phyloP scores from a whole-genome alignment of 2,113 vertebrate species.

The Silurus meridionalis region DNA sequence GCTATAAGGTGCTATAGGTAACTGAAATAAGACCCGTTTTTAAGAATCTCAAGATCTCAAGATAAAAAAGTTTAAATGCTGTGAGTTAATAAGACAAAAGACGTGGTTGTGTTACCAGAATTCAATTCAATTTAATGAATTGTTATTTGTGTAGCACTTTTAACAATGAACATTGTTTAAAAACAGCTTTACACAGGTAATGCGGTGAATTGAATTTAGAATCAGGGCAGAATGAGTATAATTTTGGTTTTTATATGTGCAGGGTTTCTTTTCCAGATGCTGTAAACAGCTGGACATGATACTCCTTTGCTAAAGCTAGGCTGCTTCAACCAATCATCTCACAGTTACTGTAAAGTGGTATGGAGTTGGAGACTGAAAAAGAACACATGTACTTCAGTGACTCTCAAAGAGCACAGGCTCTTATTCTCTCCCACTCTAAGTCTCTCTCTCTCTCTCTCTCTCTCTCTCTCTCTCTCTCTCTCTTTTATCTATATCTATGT shows the following conservation, averaged over 20 bases:
- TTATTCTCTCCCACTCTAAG: not conserved
- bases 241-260: not conserved
- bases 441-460: constrained; percentile 8
- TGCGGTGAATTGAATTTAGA: not conserved
- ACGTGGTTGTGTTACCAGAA: no score
- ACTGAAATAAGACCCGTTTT: no score
- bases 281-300: not conserved
- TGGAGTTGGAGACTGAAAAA: not conserved
- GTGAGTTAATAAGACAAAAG: no score
- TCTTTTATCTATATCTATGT: not conserved
- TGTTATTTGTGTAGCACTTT: no score
- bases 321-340: not conserved
- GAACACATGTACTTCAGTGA: constrained; percentile 14
- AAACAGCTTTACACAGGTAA: no score
- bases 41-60: no score
- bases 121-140: no score
- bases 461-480: constrained; percentile 17
- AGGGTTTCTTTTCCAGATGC: not conserved
- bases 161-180: no score
- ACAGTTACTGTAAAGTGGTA: not conserved
- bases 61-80: no score
- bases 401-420: constrained; percentile 8
- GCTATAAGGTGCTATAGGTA: no score
- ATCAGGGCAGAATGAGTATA: not conserved
- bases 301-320: not conserved